Evolutionary conservation across 2,888 invertebrate genomes (phyloP).

Genomic region (Junonia oenone): DNA sequence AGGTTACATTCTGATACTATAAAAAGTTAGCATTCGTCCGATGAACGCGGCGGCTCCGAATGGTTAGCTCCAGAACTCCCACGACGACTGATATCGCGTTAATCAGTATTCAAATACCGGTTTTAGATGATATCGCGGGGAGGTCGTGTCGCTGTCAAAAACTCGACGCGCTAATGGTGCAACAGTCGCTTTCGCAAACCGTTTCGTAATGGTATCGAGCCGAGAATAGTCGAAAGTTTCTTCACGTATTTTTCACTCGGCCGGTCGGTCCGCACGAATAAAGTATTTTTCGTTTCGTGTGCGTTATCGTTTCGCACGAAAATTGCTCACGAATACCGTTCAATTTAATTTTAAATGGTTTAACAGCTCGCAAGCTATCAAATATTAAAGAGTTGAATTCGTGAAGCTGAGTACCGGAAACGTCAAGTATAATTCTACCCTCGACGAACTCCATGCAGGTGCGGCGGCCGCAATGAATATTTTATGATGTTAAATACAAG

Average conservation of each 20-base stretch:
- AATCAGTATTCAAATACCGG: slow-evolving; percentile 32
- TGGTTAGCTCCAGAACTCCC: slow-evolving; percentile 25
- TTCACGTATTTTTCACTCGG: slow-evolving; percentile 48
- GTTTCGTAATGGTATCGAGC: slow-evolving; percentile 57
- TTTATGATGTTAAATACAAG: slow-evolving; percentile 19
- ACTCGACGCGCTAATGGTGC: slow-evolving; percentile 43
- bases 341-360: background rate
- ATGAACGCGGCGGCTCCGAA: slow-evolving; percentile 5
- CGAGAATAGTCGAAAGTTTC: slow-evolving; percentile 68
- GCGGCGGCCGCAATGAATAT: slow-evolving; percentile 19
- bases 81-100: slow-evolving; percentile 31
- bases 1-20: slow-evolving; percentile 42
- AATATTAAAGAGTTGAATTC: slow-evolving; percentile 14
- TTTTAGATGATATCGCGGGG: slow-evolving; percentile 35
- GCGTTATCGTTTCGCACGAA: slow-evolving; percentile 6
- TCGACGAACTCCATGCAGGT: slow-evolving; percentile 13
- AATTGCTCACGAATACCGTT: background rate
- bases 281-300: slow-evolving; percentile 8
- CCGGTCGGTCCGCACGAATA: slow-evolving; percentile 23
- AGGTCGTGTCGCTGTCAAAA: slow-evolving; percentile 39
- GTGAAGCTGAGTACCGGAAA: slow-evolving; percentile 16
- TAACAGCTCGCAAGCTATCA: background rate
- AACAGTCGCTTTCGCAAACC: slow-evolving; percentile 66
- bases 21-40: slow-evolving; percentile 28
- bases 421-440: slow-evolving; percentile 16